Evolutionary conservation across 2,113 vertebrate species (phyloP), one percentile per base, ranked within the genome.

Genomic region (Scomber colias): DNA sequence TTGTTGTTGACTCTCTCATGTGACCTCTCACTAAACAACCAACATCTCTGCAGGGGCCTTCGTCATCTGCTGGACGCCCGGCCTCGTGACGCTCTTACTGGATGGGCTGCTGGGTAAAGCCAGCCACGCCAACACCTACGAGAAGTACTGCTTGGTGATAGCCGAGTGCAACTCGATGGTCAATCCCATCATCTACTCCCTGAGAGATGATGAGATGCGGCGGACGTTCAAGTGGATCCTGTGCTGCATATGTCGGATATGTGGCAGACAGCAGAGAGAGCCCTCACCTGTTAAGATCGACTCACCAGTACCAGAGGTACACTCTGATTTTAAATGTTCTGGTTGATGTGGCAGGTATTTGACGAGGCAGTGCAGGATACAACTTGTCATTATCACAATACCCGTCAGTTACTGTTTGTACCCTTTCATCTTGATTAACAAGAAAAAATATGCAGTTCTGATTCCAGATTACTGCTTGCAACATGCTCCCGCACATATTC

Each of bases 61-160:
- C 16, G 95, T 99, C 24, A 95, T 99, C 90, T 99, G 97, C 88
- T 99, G 97, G 97, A 98, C 97, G 0, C 97, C 97, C 0, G 97
- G 96, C 4, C 95, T 98, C 51, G 83, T 99, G 2, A 95, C 95
- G 3, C 95, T 99, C 11, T 90, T 99, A 2, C 87, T 99, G 81
- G 97, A 99, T 0, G 97, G 97, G 3, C 77, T 98, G 27, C 54
- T 90, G 69, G 97, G 96, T 71, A 82, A 85, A 55, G 75, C 63
- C 11, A 96, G 95, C 84, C 73, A 96, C 0, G 96, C 97, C 2
- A 86, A 96, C 9, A 80, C 77, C 0, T 95, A 95, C 55, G 97
- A 99, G 89, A 99, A 99, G 81, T 99, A 95, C 68, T 97, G 96
- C 86, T 91, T 99, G 19, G 84, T 96, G 24, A 86, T 98, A 83